Base-by-base conservation (phyloP, 2,888 invertebrate genomes). In the Pyrochroa serraticornis region DNA sequence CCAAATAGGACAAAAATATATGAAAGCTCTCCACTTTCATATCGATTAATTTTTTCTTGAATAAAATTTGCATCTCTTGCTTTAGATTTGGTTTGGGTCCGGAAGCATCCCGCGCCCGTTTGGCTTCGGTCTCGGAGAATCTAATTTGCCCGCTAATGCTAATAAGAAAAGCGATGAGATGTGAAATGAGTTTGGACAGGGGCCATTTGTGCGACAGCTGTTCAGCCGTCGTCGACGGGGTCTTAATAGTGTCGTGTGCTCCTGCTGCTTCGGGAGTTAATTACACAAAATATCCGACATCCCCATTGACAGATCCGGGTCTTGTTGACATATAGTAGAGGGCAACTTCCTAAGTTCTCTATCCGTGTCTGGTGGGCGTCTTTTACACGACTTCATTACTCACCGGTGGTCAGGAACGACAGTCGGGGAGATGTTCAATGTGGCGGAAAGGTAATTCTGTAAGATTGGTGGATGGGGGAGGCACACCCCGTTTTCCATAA, bases 181-280 rank as follows among this genome's bases (percentile, higher is more conserved):
- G 72, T 74, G 68, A 75, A 76, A 76, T 75, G 71, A 71, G 71
- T 73, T 75, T 75, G 75, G 74, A 75, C 72, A 75, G 58, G 70
- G 72, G 72, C 75, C 75, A 75, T 77, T 75, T 75, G 71, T 66
- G 66, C 63, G 66, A 70, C 76, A 75, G 74, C 72, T 74, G 74
- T 64, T 64, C 34, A 41, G 53, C 22, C 22, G 22, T 2, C 51
- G 54, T 53, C 43, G 38, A 47, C 41, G 30, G 32, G 48, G 51
- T 47, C 36, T 46, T 51, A 35, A 44, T 31, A 44, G 50, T 58
- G 58, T 58, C 58, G 58, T 58, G 58, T 58, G 58, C 58, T 39
- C 13, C 39, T 39, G 10, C 39, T 3, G 12, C 39, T 8, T n/a
- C 9, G 33, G 47, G 37, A 57, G 51, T 51, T 57, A 50, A 57